Base-by-base conservation (phyloP, 1,140 invertebrate genomes). In the Drosophila mauritiana region DNA sequence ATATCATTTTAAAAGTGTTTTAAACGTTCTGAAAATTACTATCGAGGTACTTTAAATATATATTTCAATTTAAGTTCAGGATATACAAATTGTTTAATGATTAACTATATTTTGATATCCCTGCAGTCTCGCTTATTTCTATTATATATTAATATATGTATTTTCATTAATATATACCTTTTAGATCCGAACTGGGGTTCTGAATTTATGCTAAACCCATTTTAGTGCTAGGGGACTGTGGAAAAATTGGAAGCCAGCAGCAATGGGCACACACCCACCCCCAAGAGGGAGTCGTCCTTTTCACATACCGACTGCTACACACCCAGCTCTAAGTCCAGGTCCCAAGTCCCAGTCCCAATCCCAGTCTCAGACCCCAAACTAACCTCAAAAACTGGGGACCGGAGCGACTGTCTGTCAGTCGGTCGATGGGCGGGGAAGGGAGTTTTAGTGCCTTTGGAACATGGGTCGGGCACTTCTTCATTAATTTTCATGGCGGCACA, bases 401-500 rank as follows among this genome's bases (percentile, higher is more conserved):
- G 20, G 55, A 49, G 43, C 52, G 65, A 57, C 68, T 70, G 68
- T 57, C 68, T 68, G 65, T 34, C 65, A 57, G 83, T 63, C 62
- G 56, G 52, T 46, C 37, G 72, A 17, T 74, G 49, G 68, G 61
- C 48, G 37, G 72, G 10, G 39, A 34, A 49, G 58, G 77, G 59
- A 73, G 81, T 80, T 85, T 85, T 86, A 85, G 81, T 85, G 80
- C 74, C 79, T 49, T n/a, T 75, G 76, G 59, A 76, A 84, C 84
- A 89, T 78, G 84, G 80, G 85, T 89, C 80, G 84, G 84, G 84
- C 85, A 90, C 84, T 90, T 89, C 84, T 89, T 89, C 84, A 89
- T 89, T 89, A 89, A 89, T 89, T 89, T 89, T 89, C 84, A 89
- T 89, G 85, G 84, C 85, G 85, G 84, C 80, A 73, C 77, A 89